phyloP scores from a whole-genome alignment of 2,113 vertebrate genomes.

The Vidua macroura region DNA sequence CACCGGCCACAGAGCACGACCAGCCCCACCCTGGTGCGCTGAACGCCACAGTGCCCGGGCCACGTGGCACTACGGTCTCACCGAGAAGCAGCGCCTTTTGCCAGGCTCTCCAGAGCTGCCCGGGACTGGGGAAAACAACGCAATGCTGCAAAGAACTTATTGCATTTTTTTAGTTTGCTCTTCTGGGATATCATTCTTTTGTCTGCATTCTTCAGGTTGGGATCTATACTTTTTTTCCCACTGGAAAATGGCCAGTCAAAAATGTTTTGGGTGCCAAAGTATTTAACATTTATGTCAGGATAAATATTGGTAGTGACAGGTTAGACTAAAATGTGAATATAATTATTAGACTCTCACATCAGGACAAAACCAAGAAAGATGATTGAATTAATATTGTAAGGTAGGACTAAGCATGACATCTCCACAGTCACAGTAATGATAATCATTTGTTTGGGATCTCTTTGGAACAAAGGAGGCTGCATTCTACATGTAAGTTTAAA shows the following conservation, averaged over 20 bases:
- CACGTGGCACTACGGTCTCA: too few species aligned
- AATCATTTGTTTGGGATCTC: background rate
- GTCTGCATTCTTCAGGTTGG: background rate
- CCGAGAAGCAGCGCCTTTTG: too few species aligned
- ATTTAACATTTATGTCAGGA: background rate
- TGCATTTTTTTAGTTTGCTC: background rate
- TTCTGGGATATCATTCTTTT: background rate
- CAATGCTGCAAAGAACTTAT: background rate
- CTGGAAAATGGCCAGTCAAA: background rate
- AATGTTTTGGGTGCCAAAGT: background rate
- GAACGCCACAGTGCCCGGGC: too few species aligned
- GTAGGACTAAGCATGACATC: background rate
- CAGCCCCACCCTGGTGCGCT: too few species aligned
- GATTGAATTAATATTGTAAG: background rate
- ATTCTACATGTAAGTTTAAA: background rate
- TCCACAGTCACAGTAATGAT: background rate
- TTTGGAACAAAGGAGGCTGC: background rate
- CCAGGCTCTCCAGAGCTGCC: too few species aligned
- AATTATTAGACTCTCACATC: background rate
- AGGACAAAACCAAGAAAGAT: background rate
- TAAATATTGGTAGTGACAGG: background rate
- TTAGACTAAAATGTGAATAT: background rate
- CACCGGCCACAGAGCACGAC: too few species aligned
- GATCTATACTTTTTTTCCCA: background rate
- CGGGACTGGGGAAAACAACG: too few species aligned